phyloP scores from a whole-genome alignment of 1,140 invertebrate genomes.

The Drosophila pandora region DNA sequence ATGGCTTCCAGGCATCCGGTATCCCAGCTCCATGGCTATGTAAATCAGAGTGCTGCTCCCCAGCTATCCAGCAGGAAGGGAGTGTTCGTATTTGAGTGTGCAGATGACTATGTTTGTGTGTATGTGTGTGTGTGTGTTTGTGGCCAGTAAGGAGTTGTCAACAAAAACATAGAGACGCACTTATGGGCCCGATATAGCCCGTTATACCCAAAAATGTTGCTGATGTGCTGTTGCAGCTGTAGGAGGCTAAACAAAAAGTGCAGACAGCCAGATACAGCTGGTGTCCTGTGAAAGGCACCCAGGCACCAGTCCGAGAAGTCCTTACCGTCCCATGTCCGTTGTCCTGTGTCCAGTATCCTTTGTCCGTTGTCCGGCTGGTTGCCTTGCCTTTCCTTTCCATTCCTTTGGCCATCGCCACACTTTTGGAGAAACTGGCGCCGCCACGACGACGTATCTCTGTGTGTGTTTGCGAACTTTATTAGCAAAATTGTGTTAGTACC shows the following conservation, averaged over 20 bases:
- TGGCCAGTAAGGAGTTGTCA: constrained; percentile 73
- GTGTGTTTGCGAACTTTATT: constrained; percentile 81
- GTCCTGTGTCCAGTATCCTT: constrained; percentile 5
- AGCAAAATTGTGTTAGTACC: constrained; percentile 82
- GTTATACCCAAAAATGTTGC: constrained; percentile 66
- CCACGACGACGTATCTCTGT: constrained; percentile 12
- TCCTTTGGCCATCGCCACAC: constrained; percentile 47
- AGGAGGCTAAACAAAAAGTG: constrained; percentile 62
- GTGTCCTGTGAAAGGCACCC: constrained; percentile 23
- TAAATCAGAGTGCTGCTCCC: constrained; percentile 49
- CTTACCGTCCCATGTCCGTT: constrained; percentile 14
- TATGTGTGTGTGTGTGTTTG: not conserved
- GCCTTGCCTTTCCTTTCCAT: constrained; percentile 24
- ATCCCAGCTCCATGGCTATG: constrained; percentile 38
- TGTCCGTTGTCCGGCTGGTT: constrained; percentile 11
- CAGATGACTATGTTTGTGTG: constrained; percentile 34
- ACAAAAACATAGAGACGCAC: constrained; percentile 79
- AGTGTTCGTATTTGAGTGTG: constrained; percentile 16
- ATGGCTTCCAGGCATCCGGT: constrained; percentile 28
- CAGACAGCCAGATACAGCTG: constrained; percentile 58
- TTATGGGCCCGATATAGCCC: constrained; percentile 66
- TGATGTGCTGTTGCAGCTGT: constrained; percentile 47
- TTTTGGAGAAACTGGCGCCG: constrained; percentile 29
- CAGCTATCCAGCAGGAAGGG: not conserved
- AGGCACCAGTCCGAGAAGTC: constrained; percentile 5